Evolutionary conservation across 2,888 invertebrate species (phyloP), one percentile per base, ranked within the genome.

Genomic region (Leistus spinibarbis): DNA sequence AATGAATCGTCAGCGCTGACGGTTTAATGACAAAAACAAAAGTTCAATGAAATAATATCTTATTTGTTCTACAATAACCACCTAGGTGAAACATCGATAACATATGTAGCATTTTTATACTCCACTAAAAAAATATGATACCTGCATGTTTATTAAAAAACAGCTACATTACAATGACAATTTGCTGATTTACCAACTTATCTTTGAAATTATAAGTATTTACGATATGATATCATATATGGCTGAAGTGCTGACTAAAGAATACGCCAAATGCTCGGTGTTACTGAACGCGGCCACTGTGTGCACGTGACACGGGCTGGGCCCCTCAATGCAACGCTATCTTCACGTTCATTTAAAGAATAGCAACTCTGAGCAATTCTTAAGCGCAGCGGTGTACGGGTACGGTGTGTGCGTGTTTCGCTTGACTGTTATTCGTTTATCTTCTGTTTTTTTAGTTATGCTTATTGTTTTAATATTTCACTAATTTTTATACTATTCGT

Each of bases 281-380:
- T 2, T 40, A 10, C 40, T 40, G 40, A 40, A 40, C 13, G 40
- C 40, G 40, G 7, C 40, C 40, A 40, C 7, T 40, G 40, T 20
- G 63, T 20, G 65, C 71, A 71, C 71, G 71, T 71, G 71, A 71
- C 24, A 54, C 63, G 71, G 71, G 71, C 65, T 64, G 65, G 71
- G 71, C 65, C 24, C 60, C 16, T 19, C 19, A 13, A 40, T 40
- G 13, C 40, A 20, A 64, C 71, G 71, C 54, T 54, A 71, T 54
- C 64, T 54, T 54, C 64, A 64, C 24, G 65, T 60, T 13, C 60
- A 24, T 20, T 68, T 69, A n/a, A n/a, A n/a, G n/a, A n/a, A n/a
- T n/a, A 57, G 27, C 70, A 54, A 62, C 62, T 54, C 63, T 62
- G 62, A 62, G 40, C 40, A 40, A 40, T 40, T 40, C 3, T 13